Base-by-base conservation (phyloP, 2,888 invertebrate genomes). In the Trissoscelio sp. region DNA sequence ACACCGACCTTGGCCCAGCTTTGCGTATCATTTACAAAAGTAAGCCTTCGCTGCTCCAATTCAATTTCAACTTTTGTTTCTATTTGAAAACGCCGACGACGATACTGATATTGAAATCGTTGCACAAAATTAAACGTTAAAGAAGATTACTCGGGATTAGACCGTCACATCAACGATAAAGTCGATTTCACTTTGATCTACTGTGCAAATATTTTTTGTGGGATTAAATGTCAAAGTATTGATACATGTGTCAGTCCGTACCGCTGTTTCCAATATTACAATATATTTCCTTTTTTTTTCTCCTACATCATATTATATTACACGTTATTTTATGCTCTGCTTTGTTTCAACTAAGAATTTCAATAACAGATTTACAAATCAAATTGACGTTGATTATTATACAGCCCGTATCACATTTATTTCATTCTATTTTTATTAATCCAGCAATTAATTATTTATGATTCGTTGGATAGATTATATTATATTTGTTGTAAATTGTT, bases 41-140 rank as follows among this genome's bases (percentile, higher is more conserved):
- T 53, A 53, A 53, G 31, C 53, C 31, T 20, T 9, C 3, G 16
- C 7, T 28, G 44, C 28, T 12, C 34, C 18, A 46, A 62, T 62
- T 42, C 4, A 42, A 44, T 42, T 24, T 24, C 44, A 42, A 44
- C 60, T 60, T 60, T 60, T 24, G 42, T 60, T 60, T 60, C 22
- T 16, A 28, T 60, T 60, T 28, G 28, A 16, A 22, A 46, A 46
- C 12, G 12, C 1, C 46, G 20, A 46, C n/a, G 1, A 9, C 14
- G 51, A 51, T 53, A 16, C 53, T 51, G 16, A n/a, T 14, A 31
- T 46, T 46, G 62, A 31, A 62, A 62, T 39, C 20, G 24, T 18
- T 44, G 51, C 64, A 24, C 53, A 24, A 72, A 72, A 72, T 72
- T 58, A 51, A 72, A 72, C 24, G 39, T 31, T 51, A 28, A 72